Conservation (phyloP, 2,888 invertebrate genomes). For the Eumacrocentrus americanus region DNA sequence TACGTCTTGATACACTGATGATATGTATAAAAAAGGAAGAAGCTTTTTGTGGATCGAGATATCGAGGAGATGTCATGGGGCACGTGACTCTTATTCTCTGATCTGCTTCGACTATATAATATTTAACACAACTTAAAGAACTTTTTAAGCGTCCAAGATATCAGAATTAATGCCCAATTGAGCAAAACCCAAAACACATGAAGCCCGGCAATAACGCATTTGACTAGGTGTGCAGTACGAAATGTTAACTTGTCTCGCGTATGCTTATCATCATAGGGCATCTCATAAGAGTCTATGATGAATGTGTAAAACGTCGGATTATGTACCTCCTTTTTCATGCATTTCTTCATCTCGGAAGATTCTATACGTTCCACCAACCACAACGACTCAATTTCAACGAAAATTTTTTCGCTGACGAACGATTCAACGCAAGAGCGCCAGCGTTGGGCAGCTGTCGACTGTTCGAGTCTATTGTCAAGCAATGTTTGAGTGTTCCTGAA, state of each 20-base stretch:
- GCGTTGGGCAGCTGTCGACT: slow-evolving; percentile 60
- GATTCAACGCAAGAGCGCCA: slow-evolving; percentile 44
- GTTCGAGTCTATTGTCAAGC: slow-evolving; percentile 56
- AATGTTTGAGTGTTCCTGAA: slow-evolving; percentile 60
- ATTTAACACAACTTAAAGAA: too few relatives aligned
- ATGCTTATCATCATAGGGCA: too few relatives aligned
- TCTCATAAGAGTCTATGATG: too few relatives aligned
- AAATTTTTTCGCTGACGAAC: slow-evolving; percentile 27
- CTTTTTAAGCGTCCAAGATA: too few relatives aligned
- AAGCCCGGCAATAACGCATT: too few relatives aligned
- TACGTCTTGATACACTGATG: neutral
- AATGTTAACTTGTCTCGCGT: too few relatives aligned
- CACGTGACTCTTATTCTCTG: slow-evolving; percentile 11
- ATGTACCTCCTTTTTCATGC: too few relatives aligned
- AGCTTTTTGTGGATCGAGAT: neutral
- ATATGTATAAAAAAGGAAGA: neutral
- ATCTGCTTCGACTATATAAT: neutral
- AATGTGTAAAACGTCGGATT: too few relatives aligned
- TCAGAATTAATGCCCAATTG: too few relatives aligned
- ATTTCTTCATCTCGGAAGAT: neutral
- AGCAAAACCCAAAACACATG: too few relatives aligned
- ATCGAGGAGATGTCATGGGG: neutral
- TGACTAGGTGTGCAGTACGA: too few relatives aligned
- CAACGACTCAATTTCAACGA: slow-evolving; percentile 17
- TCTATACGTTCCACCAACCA: neutral